Base-by-base conservation (phyloP, 2,113 vertebrate genomes). In the Scomber scombrus region DNA sequence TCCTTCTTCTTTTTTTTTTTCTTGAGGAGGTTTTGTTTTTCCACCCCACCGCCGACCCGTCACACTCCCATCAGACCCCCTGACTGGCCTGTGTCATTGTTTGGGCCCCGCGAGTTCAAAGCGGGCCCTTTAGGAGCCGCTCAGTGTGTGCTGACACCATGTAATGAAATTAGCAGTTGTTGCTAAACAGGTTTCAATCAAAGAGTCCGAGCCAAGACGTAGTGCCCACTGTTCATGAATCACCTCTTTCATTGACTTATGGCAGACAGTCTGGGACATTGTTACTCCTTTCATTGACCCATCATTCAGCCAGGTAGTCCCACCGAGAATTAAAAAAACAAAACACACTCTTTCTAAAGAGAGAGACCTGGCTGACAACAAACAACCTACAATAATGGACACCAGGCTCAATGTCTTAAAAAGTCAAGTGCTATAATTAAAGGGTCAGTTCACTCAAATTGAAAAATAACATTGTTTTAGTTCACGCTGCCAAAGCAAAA, bases 141-240 rank as follows among this genome's bases (percentile, higher is more conserved):
- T 96, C 96, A 96, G 95, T 96, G 96, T 96, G 95, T 93, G 96
- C 96, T 95, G 97, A 97, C 97, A 97, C 96, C 95, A 95, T 96
- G 95, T 96, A 96, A 96, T 94, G 95, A 96, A 97, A 99, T 96
- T 97, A 97, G 96, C 96, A 90, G 91, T 95, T 95, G 96, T 96
- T 95, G 95, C 96, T 96, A 95, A 96, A 97, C 95, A 96, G 96
- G 95, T 94, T 97, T 97, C 97, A 97, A 97, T 97, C 97, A 97
- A 96, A 95, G 95, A 95, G 94, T 94, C 95, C 11, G 75, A 88
- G 93, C 93, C 93, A 93, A 94, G 91, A 85, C 86, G 86, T 71
- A 18, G 70, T 71, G 87, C 84, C 90, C 88, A 69, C 88, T 75
- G 87, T 80, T 85, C 82, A 92, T 91, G 86, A 91, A 91, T 91